phyloP scores from a whole-genome alignment of 2,888 invertebrate species.

The Lissocephala sabroskyi region DNA sequence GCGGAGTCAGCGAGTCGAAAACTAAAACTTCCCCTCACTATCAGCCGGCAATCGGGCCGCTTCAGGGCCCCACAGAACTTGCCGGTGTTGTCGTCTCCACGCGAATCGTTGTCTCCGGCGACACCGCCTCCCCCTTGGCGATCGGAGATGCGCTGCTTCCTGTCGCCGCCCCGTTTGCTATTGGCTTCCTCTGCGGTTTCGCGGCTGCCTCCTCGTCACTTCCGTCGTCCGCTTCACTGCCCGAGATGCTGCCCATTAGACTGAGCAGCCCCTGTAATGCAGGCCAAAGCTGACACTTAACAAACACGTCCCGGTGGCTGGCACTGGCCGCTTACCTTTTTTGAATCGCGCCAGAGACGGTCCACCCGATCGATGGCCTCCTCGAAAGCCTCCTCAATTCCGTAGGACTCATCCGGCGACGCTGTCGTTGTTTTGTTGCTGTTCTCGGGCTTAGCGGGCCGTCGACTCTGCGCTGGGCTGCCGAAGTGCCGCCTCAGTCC shows the following conservation, averaged over 20 bases:
- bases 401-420: conserved; percentile 19
- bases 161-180: background rate
- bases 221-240: conserved; percentile 6
- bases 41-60: too few species aligned
- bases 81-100: background rate
- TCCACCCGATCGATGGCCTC: conserved; percentile 33
- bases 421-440: conserved; percentile 4
- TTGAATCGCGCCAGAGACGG: conserved; percentile 40
- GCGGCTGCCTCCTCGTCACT: conserved; percentile 2
- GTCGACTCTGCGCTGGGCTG: background rate
- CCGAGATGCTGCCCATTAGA: conserved; percentile 21
- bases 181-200: conserved; percentile 13
- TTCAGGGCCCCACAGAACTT: too few species aligned
- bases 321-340: conserved; percentile 30
- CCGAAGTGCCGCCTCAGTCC: conserved; percentile 28
- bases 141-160: too few species aligned
- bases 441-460: too few species aligned
- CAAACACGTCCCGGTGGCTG: background rate
- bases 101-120: conserved; percentile 9
- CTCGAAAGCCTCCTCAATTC: conserved; percentile 35
- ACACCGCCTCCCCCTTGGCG: too few species aligned
- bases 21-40: too few species aligned
- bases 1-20: too few species aligned
- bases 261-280: conserved; percentile 28
- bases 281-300: too few species aligned